Evolutionary conservation across 2,888 invertebrate species (phyloP).

Genomic region (Argynnis bischoffii): DNA sequence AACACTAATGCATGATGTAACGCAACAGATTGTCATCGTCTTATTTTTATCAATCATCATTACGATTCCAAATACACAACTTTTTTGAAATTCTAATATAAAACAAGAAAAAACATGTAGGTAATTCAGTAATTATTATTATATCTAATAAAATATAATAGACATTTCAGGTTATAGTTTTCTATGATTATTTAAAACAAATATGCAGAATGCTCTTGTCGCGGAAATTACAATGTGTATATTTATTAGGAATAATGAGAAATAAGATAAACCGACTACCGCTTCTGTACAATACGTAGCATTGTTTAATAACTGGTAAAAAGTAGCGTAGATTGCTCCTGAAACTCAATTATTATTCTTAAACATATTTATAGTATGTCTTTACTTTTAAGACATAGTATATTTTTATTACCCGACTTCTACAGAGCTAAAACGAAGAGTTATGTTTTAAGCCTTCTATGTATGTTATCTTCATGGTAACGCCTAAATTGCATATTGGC

Average conservation of each 20-base stretch:
- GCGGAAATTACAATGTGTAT: conserved; percentile 58
- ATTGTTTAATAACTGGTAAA: conserved; percentile 57
- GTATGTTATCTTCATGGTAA: too few relatives aligned
- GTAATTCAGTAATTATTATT: not conserved
- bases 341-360: not conserved
- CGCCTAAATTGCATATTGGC: too few relatives aligned
- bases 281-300: conserved; percentile 62
- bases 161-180: not conserved
- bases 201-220: conserved; percentile 32
- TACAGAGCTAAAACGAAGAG: too few relatives aligned
- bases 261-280: conserved; percentile 68
- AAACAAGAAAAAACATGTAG: not conserved
- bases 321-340: not conserved
- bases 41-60: conserved; percentile 18
- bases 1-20: conserved; percentile 39
- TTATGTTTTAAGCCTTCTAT: too few relatives aligned
- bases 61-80: conserved; percentile 7
- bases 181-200: conserved; percentile 10
- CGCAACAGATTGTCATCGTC: conserved; percentile 30
- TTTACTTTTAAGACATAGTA: too few relatives aligned
- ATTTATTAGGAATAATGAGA: conserved; percentile 70
- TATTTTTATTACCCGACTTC: too few relatives aligned
- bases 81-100: not conserved
- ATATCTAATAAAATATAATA: not conserved
- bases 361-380: not conserved